Evolutionary conservation across 1,140 invertebrate species (phyloP).

Genomic region (Apis laboriosa): DNA sequence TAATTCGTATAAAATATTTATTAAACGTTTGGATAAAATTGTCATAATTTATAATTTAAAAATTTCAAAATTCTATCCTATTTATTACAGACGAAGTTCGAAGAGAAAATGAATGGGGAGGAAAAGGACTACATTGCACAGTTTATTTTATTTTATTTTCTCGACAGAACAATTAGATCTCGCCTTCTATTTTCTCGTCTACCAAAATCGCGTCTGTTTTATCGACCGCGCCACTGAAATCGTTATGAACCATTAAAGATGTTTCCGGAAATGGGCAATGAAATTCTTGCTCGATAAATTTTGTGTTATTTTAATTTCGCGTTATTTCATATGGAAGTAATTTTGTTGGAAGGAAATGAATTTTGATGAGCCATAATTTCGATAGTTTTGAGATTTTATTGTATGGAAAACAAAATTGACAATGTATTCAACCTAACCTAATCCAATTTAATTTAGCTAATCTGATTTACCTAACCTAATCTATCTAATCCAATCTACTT

Average conservation of each 20-base stretch:
- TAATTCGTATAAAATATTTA: slow-evolving; percentile 71
- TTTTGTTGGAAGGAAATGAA: too few relatives aligned
- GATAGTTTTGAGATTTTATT: too few relatives aligned
- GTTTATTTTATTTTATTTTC: slow-evolving; percentile 26
- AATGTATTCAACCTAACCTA: too few relatives aligned
- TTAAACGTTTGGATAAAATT: slow-evolving; percentile 74
- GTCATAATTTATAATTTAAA: slow-evolving; percentile 80
- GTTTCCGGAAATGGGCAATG: background rate
- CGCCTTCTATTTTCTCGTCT: background rate
- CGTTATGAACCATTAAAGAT: background rate
- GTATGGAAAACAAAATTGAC: too few relatives aligned
- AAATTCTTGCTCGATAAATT: background rate
- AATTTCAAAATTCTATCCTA: slow-evolving; percentile 74
- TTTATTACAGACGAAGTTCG: slow-evolving; percentile 73
- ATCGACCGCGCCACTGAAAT: background rate
- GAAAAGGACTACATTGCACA: background rate
- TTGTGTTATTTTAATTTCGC: too few relatives aligned
- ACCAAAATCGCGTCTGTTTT: background rate
- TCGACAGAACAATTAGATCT: slow-evolving; percentile 10
- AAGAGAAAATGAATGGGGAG: background rate
- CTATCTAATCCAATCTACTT: too few relatives aligned
- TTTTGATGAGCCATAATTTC: too few relatives aligned
- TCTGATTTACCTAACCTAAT: too few relatives aligned
- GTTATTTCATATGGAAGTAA: too few relatives aligned
- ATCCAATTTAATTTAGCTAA: too few relatives aligned